Evolutionary conservation across 2,113 vertebrate genomes (phyloP), one percentile per base, ranked within the genome.

Genomic region (Phylloscopus trochilus): DNA sequence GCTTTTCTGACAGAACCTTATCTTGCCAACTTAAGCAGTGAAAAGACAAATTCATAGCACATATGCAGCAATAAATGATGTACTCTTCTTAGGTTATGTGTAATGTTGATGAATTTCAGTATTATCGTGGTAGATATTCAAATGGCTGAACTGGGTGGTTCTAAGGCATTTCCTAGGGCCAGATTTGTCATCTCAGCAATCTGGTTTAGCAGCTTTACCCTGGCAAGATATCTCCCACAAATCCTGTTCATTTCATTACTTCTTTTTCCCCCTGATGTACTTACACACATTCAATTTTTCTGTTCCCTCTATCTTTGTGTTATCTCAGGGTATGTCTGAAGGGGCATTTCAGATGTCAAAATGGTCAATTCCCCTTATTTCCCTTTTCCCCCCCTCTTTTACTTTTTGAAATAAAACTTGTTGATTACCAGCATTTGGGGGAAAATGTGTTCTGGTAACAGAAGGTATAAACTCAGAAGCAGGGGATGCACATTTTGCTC

Each of bases 71-170:
- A 23, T 20, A 64, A 47, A 23, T 37, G 6, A 31, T 49, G 6
- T 4, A 4, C 41, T 41, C 41, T 20, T 69, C 18, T 58, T 49
- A 17, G 46, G 22, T 15, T 30, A 24, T 9, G 39, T 15, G 37
- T 27, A 10, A 49, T 20, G 22, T 20, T 37, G 37, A 56, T 46
- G 9, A 58, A 79, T 76, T 83, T 79, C 53, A n/a, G 7, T 64
- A 28, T 52, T 26, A 44, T 3, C 6, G 49, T 2, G 2, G 13
- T 67, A 49, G n/a, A 13, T 58, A 35, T 30, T 80, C 10, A 27
- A 15, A 46, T 55, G 16, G 37, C 7, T 0, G 0, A 16, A 37
- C 31, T 41, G 51, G 3, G 10, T 37, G 51, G 17, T 53, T 84
- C n/a, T n/a, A 58, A 83, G 31, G 27, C 7, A 10, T 72, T 82